Evolutionary conservation across 2,113 vertebrate species (phyloP).

Genomic region (human (Homo sapiens)): DNA sequence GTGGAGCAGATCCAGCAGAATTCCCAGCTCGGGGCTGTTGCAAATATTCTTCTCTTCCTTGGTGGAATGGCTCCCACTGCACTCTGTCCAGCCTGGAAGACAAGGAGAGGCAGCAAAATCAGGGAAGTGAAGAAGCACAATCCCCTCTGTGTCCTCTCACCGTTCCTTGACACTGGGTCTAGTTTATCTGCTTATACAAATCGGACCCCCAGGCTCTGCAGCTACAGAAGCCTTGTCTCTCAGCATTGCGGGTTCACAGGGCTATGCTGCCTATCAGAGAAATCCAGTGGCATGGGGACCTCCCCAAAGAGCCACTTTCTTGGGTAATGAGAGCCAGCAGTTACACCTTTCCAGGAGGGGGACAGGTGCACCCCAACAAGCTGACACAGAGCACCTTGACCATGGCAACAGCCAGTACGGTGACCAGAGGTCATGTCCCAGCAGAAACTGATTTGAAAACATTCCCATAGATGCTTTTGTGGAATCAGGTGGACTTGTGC

Average conservation of each 20-base stretch:
- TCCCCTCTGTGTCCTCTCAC: not conserved
- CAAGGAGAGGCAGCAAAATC: not conserved
- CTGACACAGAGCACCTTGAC: not conserved
- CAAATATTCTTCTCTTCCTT: not conserved
- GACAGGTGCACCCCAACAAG: accelerated
- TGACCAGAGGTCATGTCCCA: not conserved
- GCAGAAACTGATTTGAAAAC: accelerated
- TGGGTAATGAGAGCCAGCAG: accelerated
- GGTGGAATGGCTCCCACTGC: not conserved
- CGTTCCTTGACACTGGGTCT: not conserved
- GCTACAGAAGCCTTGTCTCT: not conserved
- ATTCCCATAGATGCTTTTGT: not conserved
- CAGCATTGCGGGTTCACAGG: accelerated
- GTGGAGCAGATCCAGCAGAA: not conserved
- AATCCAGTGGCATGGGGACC: accelerated
- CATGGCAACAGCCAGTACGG: not conserved
- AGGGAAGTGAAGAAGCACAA: accelerated
- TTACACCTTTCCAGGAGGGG: accelerated
- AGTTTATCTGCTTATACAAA: not conserved
- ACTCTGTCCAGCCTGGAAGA: not conserved
- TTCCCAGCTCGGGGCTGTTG: not conserved
- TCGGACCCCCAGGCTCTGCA: accelerated
- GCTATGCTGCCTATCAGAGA: not conserved
- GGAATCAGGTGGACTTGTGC: not conserved
- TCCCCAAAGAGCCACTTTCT: not conserved